These are phyloP conservation scores for Atherinomorus stipes DNA, from an alignment of 2,113 vertebrate genomes.

Conservation along the genomic window DNA sequence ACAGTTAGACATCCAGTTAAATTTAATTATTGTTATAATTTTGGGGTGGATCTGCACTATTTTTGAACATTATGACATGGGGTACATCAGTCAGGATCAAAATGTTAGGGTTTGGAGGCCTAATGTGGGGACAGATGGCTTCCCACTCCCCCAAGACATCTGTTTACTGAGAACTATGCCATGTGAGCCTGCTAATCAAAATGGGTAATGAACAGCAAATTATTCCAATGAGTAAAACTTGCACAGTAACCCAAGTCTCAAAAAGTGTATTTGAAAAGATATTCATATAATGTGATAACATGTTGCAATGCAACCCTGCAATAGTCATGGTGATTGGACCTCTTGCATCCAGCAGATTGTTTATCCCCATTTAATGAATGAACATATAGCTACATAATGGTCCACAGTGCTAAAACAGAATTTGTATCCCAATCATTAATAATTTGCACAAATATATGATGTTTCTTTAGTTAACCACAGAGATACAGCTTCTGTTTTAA, in stretches of 20 bases:
- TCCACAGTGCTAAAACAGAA: no score
- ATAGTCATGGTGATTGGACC: neutral
- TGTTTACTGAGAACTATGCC: slow-evolving; percentile 44
- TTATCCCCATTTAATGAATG: no score
- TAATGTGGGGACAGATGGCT: slow-evolving; percentile 54
- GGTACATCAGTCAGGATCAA: slow-evolving; percentile 17
- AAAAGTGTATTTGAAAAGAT: neutral
- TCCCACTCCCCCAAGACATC: slow-evolving; percentile 62
- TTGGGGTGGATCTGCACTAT: neutral
- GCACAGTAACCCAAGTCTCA: neutral
- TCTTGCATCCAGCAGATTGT: no score
- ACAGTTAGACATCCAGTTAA: no score
- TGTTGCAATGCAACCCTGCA: no score
- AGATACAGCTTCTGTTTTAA: no score
- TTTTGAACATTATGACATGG: neutral
- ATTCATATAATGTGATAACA: neutral
- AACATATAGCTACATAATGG: no score
- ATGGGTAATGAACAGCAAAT: slow-evolving; percentile 3
- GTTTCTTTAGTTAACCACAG: no score
- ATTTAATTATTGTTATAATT: neutral
- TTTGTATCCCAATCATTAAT: no score
- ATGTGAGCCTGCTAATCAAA: slow-evolving; percentile 15
- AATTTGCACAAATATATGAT: no score
- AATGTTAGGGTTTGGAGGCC: slow-evolving; percentile 36
- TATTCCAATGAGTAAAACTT: neutral